These are phyloP conservation scores for Notarius quadriscutis DNA, from an alignment of 2,113 vertebrate species.

Conservation along the genomic window DNA sequence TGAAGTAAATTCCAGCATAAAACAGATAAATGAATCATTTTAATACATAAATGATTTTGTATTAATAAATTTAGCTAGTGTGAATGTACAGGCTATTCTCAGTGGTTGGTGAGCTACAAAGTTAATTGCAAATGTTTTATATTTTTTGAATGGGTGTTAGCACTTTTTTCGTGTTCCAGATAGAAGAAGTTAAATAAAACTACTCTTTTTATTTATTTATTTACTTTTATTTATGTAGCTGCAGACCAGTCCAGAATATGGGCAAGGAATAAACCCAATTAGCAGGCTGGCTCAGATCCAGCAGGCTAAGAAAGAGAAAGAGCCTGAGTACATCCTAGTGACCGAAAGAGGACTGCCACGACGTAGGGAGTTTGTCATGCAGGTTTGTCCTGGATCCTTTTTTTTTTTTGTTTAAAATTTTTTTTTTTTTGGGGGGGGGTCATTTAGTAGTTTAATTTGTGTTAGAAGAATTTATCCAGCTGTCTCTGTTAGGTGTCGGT, in stretches of 20 bases:
- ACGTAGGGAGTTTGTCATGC: conserved; percentile 97
- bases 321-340: conserved; percentile 90
- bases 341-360: conserved; percentile 91
- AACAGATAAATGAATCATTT: background rate
- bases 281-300: conserved; percentile 98
- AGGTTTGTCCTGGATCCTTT: conserved; percentile 72
- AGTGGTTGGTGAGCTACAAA: background rate
- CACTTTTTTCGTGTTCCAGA: background rate
- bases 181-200: background rate
- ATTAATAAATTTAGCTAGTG: background rate
- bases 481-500: conserved; percentile 81
- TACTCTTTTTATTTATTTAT: background rate
- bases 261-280: conserved; percentile 97
- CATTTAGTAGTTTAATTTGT: too few relatives aligned
- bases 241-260: conserved; percentile 91
- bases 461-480: background rate
- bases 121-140: background rate
- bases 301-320: conserved; percentile 98
- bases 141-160: background rate
- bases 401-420: too few relatives aligned
- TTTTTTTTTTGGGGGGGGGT: background rate
- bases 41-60: background rate
- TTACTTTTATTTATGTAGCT: too few relatives aligned
- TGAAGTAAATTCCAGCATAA: background rate
- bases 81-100: background rate